Percentiles rank a stretch among this genome's conserved stretches.
Evolutionary conservation across 1,140 invertebrate genomes (phyloP).

Genomic region (Atopsyche davidsoni): DNA sequence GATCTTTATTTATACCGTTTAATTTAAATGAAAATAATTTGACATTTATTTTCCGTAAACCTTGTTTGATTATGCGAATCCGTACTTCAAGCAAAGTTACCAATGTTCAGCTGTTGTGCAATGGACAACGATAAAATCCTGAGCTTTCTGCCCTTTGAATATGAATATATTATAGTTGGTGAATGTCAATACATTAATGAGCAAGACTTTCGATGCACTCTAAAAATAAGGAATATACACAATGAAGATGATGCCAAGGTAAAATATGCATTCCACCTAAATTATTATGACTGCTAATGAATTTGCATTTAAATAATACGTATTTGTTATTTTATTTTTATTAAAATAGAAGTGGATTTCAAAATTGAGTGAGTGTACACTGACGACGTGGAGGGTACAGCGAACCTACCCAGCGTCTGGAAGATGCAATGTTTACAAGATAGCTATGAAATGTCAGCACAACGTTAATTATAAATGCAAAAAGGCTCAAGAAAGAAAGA

Average conservation of each 20-base stretch:
- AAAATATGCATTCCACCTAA: background rate
- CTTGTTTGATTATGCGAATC: too few relatives aligned
- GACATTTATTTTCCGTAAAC: too few relatives aligned
- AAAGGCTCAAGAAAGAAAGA: conserved; percentile 14
- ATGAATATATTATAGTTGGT: conserved; percentile 21
- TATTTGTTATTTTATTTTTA: conserved; percentile 3
- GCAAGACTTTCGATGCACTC: conserved; percentile 21
- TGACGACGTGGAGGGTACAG: conserved; percentile 26
- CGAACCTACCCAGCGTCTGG: conserved; percentile 26
- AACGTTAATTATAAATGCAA: conserved; percentile 27
- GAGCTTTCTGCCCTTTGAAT: conserved; percentile 16
- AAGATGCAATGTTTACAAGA: conserved; percentile 26
- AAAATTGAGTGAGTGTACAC: conserved; percentile 20
- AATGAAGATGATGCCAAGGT: conserved; percentile 26
- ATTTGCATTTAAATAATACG: background rate
- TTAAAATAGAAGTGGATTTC: conserved; percentile 23
- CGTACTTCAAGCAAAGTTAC: too few relatives aligned
- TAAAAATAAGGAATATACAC: conserved; percentile 23
- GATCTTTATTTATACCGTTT: too few relatives aligned
- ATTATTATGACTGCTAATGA: background rate
- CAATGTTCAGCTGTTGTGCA: too few relatives aligned
- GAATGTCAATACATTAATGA: conserved; percentile 21
- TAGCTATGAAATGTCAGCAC: conserved; percentile 30
- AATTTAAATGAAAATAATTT: too few relatives aligned
- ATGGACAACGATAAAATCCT: conserved; percentile 22